Conservation (phyloP, 2,888 invertebrate genomes). For the Homarus gammarus region DNA sequence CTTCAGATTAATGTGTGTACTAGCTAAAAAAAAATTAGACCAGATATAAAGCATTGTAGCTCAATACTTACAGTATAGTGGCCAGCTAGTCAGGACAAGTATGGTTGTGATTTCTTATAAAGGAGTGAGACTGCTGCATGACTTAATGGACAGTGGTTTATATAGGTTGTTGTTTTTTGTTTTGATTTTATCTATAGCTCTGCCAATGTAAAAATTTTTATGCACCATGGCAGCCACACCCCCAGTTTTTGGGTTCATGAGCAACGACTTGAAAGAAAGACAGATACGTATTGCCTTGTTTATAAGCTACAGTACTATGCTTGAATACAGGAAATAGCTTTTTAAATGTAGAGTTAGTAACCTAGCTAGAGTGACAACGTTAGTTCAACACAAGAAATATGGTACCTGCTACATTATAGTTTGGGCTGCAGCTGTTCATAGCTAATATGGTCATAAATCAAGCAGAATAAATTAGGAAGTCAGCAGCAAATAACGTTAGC, state of each 20-base stretch:
- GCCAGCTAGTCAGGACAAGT: slow-evolving; percentile 38
- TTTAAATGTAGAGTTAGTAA: neutral
- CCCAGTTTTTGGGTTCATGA: no score
- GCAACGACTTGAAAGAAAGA: neutral
- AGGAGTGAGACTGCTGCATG: neutral
- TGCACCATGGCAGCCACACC: neutral
- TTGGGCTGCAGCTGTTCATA: neutral
- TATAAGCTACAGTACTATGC: neutral
- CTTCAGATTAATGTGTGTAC: neutral
- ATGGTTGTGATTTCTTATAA: slow-evolving; percentile 23
- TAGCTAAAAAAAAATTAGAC: neutral
- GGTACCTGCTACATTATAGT: neutral
- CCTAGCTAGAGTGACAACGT: neutral
- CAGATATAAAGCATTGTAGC: neutral
- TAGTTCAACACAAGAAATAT: neutral
- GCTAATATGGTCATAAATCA: neutral
- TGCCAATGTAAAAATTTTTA: neutral
- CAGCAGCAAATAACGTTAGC: neutral
- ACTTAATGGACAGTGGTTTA: neutral
- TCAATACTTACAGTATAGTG: slow-evolving; percentile 17
- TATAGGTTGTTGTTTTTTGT: slow-evolving; percentile 8
- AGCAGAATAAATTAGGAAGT: neutral
- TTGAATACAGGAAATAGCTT: neutral
- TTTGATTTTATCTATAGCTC: neutral
- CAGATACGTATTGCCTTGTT: neutral